These are phyloP conservation scores for Antedon mediterranea DNA, from an alignment of 53 echinoderm and acorn worm genomes.

Conservation along the genomic window DNA sequence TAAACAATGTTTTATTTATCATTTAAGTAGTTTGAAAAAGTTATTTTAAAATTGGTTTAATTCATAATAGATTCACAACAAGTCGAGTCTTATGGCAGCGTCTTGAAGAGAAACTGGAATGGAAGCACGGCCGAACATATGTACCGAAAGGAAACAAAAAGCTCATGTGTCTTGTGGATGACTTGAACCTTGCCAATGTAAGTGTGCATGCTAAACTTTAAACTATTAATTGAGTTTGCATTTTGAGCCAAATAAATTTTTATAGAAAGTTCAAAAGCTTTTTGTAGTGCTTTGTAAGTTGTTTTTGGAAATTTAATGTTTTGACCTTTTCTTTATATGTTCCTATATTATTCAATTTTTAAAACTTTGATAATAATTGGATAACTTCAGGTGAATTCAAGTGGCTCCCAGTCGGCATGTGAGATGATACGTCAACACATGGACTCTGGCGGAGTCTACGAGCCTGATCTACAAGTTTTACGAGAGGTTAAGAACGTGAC, in stretches of 20 bases:
- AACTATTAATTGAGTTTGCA: too few species aligned
- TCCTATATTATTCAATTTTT: too few species aligned
- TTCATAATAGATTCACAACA: conserved; percentile 54
- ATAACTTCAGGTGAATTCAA: conserved; percentile 61
- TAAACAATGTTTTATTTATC: too few species aligned
- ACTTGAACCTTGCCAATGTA: conserved; percentile 85
- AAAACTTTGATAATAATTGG: neutral
- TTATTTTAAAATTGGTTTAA: neutral
- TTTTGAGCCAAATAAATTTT: too few species aligned
- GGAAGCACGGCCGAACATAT: conserved; percentile 91
- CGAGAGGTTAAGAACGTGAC: conserved; percentile 91
- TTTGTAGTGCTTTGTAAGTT: too few species aligned
- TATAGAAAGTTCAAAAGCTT: too few species aligned
- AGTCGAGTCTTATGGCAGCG: conserved; percentile 89
- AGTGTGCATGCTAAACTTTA: too few species aligned
- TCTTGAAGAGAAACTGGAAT: conserved; percentile 77
- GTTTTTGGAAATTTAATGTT: too few species aligned
- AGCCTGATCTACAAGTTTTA: conserved; percentile 70
- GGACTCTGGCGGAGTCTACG: conserved; percentile 86
- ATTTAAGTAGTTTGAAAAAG: too few species aligned
- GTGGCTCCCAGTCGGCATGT: conserved; percentile 67
- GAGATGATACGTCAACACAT: conserved; percentile 95
- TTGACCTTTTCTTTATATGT: too few species aligned
- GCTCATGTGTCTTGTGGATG: conserved; percentile 92
- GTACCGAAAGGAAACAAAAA: conserved; percentile 94